Percentiles rank a stretch among this genome's conserved stretches.
These are phyloP conservation scores for Ptilorrhoa leucosticta DNA, from an alignment of 2,113 vertebrate species.

Conservation along the genomic window DNA sequence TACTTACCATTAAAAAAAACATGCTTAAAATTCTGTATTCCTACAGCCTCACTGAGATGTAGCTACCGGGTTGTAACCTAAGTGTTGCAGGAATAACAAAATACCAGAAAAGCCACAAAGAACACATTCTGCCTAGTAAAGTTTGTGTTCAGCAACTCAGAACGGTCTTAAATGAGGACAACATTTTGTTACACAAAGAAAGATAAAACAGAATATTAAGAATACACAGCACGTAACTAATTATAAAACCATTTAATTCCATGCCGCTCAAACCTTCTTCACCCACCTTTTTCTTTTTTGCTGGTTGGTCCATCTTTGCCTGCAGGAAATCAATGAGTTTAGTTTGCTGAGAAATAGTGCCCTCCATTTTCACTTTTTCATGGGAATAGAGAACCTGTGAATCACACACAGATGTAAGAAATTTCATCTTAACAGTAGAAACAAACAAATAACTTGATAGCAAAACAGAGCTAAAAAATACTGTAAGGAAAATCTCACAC, in stretches of 20 bases:
- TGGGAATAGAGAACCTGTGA: conserved; percentile 96
- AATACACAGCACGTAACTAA: neutral
- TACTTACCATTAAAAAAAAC: neutral
- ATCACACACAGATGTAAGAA: neutral
- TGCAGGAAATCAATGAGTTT: conserved; percentile 99
- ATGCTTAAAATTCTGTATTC: neutral
- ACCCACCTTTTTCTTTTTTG: conserved; percentile 98
- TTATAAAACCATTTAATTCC: neutral
- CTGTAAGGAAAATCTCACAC: neutral
- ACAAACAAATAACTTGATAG: neutral
- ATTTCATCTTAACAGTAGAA: neutral
- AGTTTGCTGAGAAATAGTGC: conserved; percentile 98
- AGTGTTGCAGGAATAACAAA: neutral
- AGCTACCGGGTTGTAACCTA: neutral
- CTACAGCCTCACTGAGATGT: neutral
- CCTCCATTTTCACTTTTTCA: conserved; percentile 99
- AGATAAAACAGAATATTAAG: neutral
- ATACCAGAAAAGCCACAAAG: neutral
- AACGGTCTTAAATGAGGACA: neutral
- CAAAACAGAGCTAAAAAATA: neutral
- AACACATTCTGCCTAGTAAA: neutral
- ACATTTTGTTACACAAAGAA: neutral
- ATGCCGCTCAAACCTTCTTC: neutral
- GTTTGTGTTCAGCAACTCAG: neutral
- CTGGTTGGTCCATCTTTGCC: conserved; percentile 96